A percentile compares a stretch with the other conserved stretches of the same genome.
Evolutionary conservation across 1,140 invertebrate species (phyloP).

Genomic region (Zophobas atratus): DNA sequence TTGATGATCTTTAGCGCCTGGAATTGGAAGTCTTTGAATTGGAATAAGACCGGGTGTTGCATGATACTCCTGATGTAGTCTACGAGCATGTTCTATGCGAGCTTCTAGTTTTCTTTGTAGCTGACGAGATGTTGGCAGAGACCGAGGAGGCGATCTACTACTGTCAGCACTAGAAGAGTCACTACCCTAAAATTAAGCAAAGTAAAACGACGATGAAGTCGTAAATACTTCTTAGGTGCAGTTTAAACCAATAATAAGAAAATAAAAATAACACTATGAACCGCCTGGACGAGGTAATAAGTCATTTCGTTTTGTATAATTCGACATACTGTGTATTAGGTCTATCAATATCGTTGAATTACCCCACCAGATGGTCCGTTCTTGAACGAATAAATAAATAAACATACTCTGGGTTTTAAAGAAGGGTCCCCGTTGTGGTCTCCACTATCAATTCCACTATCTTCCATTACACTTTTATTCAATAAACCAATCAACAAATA

Average conservation of each 20-base stretch:
- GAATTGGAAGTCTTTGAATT: constrained; percentile 74
- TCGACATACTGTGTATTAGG: too few species aligned
- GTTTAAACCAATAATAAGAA: too few species aligned
- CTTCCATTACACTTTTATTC: constrained; percentile 70
- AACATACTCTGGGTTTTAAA: constrained; percentile 56
- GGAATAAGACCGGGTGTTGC: constrained; percentile 71
- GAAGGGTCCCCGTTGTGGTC: constrained; percentile 69
- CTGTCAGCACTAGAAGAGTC: constrained; percentile 64
- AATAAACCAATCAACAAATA: constrained; percentile 10
- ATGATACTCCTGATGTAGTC: constrained; percentile 73
- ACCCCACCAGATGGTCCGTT: background rate
- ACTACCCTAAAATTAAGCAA: constrained; percentile 57
- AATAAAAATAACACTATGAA: too few species aligned
- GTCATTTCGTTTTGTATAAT: too few species aligned
- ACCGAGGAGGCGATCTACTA: constrained; percentile 60
- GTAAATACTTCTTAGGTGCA: too few species aligned
- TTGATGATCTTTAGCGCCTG: constrained; percentile 72
- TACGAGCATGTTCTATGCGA: constrained; percentile 73
- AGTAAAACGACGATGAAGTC: background rate
- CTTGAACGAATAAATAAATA: constrained; percentile 18
- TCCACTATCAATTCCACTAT: constrained; percentile 78
- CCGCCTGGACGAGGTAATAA: too few species aligned
- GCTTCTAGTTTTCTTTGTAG: constrained; percentile 68
- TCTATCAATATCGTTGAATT: background rate
- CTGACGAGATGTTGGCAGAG: constrained; percentile 59